phyloP scores from a whole-genome alignment of 2,113 vertebrate species.

The Tonatia bakeri region DNA sequence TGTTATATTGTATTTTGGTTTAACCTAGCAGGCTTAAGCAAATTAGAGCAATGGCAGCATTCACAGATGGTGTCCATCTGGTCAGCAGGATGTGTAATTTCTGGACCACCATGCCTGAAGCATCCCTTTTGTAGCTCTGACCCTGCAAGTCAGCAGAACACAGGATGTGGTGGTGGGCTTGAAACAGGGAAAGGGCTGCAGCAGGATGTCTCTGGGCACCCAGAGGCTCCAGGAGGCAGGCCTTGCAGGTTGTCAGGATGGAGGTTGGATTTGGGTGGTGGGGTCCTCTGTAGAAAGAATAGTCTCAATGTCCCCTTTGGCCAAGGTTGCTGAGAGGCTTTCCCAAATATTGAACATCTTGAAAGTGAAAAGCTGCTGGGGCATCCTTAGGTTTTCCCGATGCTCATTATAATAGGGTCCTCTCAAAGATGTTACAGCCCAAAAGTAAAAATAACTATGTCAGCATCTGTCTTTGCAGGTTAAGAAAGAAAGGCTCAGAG shows the following conservation, averaged over 20 bases:
- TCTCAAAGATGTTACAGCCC: neutral
- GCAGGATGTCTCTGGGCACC: neutral
- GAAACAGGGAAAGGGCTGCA: neutral
- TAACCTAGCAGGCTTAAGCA: neutral
- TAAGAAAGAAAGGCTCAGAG: neutral
- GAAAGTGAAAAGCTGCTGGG: neutral
- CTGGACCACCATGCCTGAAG: accelerated
- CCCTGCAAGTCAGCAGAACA: accelerated
- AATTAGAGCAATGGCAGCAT: neutral
- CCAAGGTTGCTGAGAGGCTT: neutral
- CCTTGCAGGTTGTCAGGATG: neutral
- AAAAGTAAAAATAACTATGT: neutral
- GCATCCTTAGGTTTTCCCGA: neutral
- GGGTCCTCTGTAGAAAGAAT: neutral
- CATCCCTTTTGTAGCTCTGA: neutral
- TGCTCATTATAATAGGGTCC: too few species aligned
- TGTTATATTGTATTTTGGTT: neutral
- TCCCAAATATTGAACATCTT: too few species aligned
- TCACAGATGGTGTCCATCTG: neutral
- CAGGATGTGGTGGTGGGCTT: neutral
- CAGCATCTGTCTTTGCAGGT: neutral
- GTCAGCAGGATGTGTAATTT: neutral
- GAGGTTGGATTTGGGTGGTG: neutral
- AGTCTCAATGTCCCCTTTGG: neutral
- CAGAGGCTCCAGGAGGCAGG: neutral